Evolutionary conservation across 2,797 vertebrate genomes (phyloP).

Genomic region (Gambelia wislizenii): DNA sequence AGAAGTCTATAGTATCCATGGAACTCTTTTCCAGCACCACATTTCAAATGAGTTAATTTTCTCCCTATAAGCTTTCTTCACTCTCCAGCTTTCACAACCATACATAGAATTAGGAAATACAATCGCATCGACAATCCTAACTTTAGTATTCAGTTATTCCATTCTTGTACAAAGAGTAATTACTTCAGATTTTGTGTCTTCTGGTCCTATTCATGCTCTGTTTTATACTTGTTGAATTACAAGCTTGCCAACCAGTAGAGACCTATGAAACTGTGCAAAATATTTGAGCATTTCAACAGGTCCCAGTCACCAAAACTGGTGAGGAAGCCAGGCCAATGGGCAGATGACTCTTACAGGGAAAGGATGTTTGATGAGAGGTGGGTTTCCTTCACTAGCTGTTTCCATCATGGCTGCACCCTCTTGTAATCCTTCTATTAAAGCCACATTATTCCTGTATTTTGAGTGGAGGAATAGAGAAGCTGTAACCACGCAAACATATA

Average conservation of each 20-base stretch:
- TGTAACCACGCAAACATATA: neutral
- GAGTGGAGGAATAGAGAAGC: neutral
- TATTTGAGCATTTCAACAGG: neutral
- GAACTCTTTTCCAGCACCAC: too few species aligned
- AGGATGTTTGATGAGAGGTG: too few species aligned
- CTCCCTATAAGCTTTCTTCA: too few species aligned
- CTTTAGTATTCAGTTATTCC: too few species aligned
- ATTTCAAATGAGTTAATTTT: too few species aligned
- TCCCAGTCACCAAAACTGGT: neutral
- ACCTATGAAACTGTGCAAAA: neutral
- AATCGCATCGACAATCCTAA: too few species aligned
- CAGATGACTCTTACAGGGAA: neutral
- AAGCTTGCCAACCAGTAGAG: neutral
- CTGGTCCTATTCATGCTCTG: neutral
- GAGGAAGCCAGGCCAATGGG: too few species aligned
- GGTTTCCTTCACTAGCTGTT: neutral
- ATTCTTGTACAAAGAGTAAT: neutral
- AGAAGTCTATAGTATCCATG: too few species aligned
- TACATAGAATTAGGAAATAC: too few species aligned
- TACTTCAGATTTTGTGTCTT: neutral
- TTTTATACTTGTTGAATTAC: neutral
- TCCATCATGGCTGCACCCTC: neutral
- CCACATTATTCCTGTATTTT: neutral
- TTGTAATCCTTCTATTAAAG: neutral
- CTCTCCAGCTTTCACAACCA: too few species aligned